phyloP scores from a whole-genome alignment of 2,888 invertebrate species.

The Agrotis segetum region DNA sequence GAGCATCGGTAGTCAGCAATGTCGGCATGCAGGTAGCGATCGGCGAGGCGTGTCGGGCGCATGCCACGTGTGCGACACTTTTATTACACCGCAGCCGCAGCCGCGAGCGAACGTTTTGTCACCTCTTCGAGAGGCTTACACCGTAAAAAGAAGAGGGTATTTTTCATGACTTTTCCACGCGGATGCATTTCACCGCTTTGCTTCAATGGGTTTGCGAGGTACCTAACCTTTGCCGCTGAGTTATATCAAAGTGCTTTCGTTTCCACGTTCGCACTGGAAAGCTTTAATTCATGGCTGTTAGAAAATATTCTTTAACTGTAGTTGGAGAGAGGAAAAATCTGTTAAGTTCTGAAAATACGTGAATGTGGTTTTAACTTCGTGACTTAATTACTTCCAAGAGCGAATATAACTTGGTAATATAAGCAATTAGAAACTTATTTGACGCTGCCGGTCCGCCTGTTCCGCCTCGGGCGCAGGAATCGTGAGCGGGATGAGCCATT shows the following conservation, averaged over 20 bases:
- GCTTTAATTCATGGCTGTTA: constrained; percentile 66
- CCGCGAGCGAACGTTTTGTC: constrained; percentile 79
- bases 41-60: constrained; percentile 51
- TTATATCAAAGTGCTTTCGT: constrained; percentile 78
- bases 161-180: constrained; percentile 84
- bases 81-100: constrained; percentile 74
- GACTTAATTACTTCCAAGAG: constrained; percentile 89
- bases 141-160: constrained; percentile 78
- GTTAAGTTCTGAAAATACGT: constrained; percentile 79
- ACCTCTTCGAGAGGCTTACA: constrained; percentile 81
- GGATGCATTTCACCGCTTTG: constrained; percentile 81
- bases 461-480: constrained; percentile 88
- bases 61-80: constrained; percentile 74
- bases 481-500: constrained; percentile 90
- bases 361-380: constrained; percentile 86
- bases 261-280: constrained; percentile 67
- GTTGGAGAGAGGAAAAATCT: constrained; percentile 69
- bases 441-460: constrained; percentile 89
- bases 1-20: constrained; percentile 56
- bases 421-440: constrained; percentile 91
- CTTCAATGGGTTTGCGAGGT: constrained; percentile 79
- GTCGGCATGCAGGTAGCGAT: constrained; percentile 59
- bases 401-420: constrained; percentile 90
- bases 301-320: constrained; percentile 66
- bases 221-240: constrained; percentile 77